Evolutionary conservation across 2,797 vertebrate genomes (phyloP), one percentile per base, ranked within the genome.

Genomic region (Cyprinodon diabolis): DNA sequence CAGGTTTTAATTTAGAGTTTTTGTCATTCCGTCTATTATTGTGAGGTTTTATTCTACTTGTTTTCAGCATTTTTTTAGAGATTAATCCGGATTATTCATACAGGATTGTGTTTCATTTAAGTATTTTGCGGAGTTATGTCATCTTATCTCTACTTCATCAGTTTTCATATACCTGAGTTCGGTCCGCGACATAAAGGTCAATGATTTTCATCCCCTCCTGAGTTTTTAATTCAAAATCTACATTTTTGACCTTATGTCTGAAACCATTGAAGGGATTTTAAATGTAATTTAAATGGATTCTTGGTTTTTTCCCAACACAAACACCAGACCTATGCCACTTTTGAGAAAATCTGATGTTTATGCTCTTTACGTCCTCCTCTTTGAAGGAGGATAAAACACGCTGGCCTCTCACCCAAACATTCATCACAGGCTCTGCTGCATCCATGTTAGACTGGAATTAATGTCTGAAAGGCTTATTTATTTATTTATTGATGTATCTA

Each of bases 21-120:
- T 73, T 93, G 94, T 96, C 95, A 96, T 96, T 97, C 95, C 96
- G 94, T 95, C 95, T 95, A 84, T 94, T 89, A 88, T 58, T 25
- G 60, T 72, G 81, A 82, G 74, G 65, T 83, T 86, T 86, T 58
- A 30, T 86, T 73, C 79, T 88, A 88, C 88, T 71, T 70, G 69
- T 85, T 66, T 7, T 86, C 69, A 52, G 77, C 30, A 81, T 78
- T 77, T 62, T 71, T 74, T 79, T 35, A 48, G 9, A 23, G 23
- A 14, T 49, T 45, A 35, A 43, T 35, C 52, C 56, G n/a, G 15
- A 52, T 66, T 48, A 52, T 12, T 19, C 63, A 40, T 25, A 30
- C 19, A 10, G 2, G 25, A 51, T 19, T 66, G n/a, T 66, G 30
- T 30, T 30, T 30, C 30, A 30, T 30, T 30, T 30, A 30, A 30